phyloP scores from a whole-genome alignment of 1,140 invertebrate species.

The Muscidifurax raptorellus region DNA sequence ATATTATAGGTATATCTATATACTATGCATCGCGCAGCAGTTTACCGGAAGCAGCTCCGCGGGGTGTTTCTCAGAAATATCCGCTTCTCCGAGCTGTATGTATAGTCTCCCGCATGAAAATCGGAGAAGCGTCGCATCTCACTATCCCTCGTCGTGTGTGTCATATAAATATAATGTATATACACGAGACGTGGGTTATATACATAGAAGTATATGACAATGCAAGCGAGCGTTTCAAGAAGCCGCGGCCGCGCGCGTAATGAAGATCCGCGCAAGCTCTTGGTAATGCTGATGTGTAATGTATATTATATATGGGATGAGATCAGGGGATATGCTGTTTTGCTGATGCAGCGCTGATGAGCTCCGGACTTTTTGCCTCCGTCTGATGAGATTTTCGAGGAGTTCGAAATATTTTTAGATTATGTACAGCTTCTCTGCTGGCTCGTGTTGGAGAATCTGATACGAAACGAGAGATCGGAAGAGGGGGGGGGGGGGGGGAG shows the following conservation, averaged over 20 bases:
- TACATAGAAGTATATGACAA: neutral
- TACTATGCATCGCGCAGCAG: neutral
- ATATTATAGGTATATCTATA: neutral
- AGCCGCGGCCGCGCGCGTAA: neutral
- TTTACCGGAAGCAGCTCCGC: neutral
- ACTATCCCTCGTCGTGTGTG: neutral
- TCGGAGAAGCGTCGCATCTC: neutral
- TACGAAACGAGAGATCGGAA: neutral
- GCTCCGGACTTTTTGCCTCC: neutral
- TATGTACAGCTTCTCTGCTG: neutral
- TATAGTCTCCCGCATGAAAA: conserved; percentile 7
- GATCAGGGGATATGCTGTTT: too few species aligned
- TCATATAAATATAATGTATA: neutral
- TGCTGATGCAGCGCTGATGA: too few species aligned
- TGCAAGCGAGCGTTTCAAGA: neutral
- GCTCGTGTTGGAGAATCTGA: too few species aligned
- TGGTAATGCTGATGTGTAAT: too few species aligned
- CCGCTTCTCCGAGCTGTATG: conserved; percentile 28
- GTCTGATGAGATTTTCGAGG: neutral
- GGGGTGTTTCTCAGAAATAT: conserved; percentile 57
- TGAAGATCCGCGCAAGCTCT: too few species aligned
- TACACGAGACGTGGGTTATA: neutral
- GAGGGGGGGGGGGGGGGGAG: conserved; percentile 6
- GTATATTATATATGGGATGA: too few species aligned
- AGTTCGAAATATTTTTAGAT: neutral